A percentile compares a stretch with the other conserved stretches of the same genome.
These are phyloP conservation scores for Acromyrmex charruanus DNA, from an alignment of 1,140 invertebrate genomes.

Conservation along the genomic window DNA sequence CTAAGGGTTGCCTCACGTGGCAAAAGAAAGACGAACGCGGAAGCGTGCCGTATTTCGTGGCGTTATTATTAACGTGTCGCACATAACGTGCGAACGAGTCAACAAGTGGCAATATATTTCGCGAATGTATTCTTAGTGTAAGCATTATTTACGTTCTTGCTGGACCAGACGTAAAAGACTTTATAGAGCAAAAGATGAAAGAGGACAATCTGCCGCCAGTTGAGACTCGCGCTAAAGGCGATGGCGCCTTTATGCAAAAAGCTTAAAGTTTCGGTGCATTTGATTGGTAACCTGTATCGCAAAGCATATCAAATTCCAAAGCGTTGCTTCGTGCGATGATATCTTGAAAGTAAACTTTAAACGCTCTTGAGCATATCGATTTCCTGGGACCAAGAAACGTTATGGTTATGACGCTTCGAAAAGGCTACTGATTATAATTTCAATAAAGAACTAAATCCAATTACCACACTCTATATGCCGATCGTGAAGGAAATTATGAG, in stretches of 20 bases:
- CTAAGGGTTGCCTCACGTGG: neutral
- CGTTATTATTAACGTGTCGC: constrained; percentile 41
- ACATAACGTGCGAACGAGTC: constrained; percentile 22
- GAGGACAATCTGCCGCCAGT: neutral
- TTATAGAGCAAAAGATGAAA: neutral
- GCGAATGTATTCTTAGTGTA: constrained; percentile 37
- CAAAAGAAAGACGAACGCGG: constrained; percentile 8
- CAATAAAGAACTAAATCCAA: constrained; percentile 27
- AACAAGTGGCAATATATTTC: constrained; percentile 59
- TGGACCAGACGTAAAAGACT: neutral
- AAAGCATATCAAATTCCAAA: constrained; percentile 39
- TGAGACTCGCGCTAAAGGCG: constrained; percentile 20
- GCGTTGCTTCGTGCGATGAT: constrained; percentile 10
- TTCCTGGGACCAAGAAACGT: neutral
- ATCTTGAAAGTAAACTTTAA: constrained; percentile 37
- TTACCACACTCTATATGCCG: neutral
- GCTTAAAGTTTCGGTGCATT: neutral
- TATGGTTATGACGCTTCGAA: neutral
- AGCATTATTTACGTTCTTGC: constrained; percentile 47
- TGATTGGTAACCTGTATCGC: constrained; percentile 1
- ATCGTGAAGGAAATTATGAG: neutral
- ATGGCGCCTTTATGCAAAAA: constrained; percentile 32
- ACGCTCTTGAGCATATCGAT: neutral
- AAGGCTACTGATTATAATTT: constrained; percentile 4
- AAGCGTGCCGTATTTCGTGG: constrained; percentile 17